Conservation (phyloP, 92 coral and sea anemone genomes). For the Plumapathes pennacea region DNA sequence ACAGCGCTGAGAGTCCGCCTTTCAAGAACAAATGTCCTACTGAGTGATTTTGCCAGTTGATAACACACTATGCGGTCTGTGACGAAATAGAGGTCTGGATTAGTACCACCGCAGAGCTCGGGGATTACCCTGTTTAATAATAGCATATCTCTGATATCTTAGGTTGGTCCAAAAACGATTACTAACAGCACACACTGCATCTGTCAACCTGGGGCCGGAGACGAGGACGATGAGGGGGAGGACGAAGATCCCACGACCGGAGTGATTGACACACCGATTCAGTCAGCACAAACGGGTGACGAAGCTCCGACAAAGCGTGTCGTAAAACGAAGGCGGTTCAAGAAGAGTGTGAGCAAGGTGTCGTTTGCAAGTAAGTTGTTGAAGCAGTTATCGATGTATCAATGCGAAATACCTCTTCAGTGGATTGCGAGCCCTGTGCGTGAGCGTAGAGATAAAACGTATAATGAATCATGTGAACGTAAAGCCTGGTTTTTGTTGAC, state of each 20-base stretch:
- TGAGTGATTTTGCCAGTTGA: too few species aligned
- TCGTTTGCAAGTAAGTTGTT: slow-evolving; percentile 71
- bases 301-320: slow-evolving; percentile 15
- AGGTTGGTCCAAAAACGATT: slow-evolving; percentile 89
- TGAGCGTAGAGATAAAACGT: too few species aligned
- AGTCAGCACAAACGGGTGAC: slow-evolving; percentile 17
- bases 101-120: not conserved
- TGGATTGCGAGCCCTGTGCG: too few species aligned
- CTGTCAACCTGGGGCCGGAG: slow-evolving; percentile 81
- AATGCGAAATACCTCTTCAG: too few species aligned
- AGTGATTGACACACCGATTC: slow-evolving; percentile 22
- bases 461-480: too few species aligned
- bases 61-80: too few species aligned
- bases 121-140: not conserved
- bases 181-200: slow-evolving; percentile 82
- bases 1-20: too few species aligned
- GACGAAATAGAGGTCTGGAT: not conserved
- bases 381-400: too few species aligned
- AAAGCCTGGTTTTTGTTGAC: too few species aligned
- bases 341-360: slow-evolving; percentile 72
- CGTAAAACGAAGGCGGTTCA: slow-evolving; percentile 35
- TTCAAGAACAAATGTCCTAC: too few species aligned
- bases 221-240: slow-evolving; percentile 49
- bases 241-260: slow-evolving; percentile 54
- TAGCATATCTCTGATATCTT: not conserved